Evolutionary conservation across 2,797 vertebrate genomes (phyloP).

Genomic region (Kryptopterus vitreolus): DNA sequence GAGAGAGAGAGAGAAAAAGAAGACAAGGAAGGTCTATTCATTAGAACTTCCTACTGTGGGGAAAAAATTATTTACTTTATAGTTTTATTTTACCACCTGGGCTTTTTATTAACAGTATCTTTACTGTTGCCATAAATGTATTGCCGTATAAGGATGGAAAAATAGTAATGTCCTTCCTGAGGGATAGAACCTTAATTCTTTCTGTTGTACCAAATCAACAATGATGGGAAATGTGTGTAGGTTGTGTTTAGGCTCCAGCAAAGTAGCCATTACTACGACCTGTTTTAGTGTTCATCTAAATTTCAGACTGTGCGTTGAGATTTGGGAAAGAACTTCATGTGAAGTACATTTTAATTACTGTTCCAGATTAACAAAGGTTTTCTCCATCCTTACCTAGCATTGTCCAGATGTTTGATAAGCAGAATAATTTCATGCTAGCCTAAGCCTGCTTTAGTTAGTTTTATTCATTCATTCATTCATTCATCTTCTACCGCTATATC

Average conservation of each 20-base stretch:
- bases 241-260: background rate
- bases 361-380: background rate
- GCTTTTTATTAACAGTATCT: background rate
- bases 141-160: background rate
- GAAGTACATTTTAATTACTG: background rate
- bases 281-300: too few relatives aligned
- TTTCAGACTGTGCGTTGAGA: too few relatives aligned
- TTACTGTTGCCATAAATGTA: background rate
- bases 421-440: background rate
- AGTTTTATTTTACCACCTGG: slow-evolving; percentile 4
- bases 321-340: too few relatives aligned
- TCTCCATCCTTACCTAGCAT: background rate
- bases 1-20: background rate
- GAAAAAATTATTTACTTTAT: too few relatives aligned
- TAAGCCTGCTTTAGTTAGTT: background rate
- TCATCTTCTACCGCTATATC: too few relatives aligned
- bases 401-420: background rate
- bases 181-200: too few relatives aligned
- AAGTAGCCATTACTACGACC: background rate
- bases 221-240: too few relatives aligned
- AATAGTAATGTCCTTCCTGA: background rate
- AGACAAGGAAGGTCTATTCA: background rate
- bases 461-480: too few relatives aligned
- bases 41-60: too few relatives aligned
- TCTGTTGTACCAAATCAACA: too few relatives aligned